Evolutionary conservation across 2,797 vertebrate genomes (phyloP).

Genomic region (Takifugu ocellatus): DNA sequence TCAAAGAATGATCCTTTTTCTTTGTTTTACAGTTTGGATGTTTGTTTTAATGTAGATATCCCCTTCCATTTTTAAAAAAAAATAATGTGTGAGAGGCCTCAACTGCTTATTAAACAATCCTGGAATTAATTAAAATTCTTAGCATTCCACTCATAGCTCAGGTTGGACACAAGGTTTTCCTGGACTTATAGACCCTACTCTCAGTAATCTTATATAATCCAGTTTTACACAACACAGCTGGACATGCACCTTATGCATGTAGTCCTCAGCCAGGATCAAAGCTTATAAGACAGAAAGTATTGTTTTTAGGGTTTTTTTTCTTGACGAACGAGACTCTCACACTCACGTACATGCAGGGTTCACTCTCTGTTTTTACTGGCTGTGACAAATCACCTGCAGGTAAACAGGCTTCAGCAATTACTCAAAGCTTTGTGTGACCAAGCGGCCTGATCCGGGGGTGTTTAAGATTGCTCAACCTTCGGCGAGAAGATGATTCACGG

Average conservation of each 20-base stretch:
- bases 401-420: conserved; percentile 55
- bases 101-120: conserved; percentile 57
- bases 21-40: not conserved
- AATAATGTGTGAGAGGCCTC: conserved; percentile 53
- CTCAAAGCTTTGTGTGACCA: conserved; percentile 19
- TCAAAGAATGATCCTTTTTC: conserved; percentile 4
- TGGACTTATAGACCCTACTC: conserved; percentile 70
- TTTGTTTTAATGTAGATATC: conserved; percentile 12
- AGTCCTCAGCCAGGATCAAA: conserved; percentile 36
- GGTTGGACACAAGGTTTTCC: conserved; percentile 71
- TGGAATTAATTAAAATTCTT: conserved; percentile 79
- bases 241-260: conserved; percentile 41
- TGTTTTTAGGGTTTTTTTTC: conserved; percentile 14
- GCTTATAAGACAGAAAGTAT: conserved; percentile 49
- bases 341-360: not conserved
- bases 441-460: conserved; percentile 12
- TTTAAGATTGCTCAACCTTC: conserved; percentile 24
- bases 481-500: conserved; percentile 21
- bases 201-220: conserved; percentile 79
- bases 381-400: conserved; percentile 40
- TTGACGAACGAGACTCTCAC: conserved; percentile 19
- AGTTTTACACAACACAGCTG: conserved; percentile 71
- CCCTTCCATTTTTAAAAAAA: conserved; percentile 35
- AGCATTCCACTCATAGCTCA: conserved; percentile 73
- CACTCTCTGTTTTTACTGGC: conserved; percentile 32